phyloP scores from a whole-genome alignment of 2,888 invertebrate species.

The Epinotia ramella region DNA sequence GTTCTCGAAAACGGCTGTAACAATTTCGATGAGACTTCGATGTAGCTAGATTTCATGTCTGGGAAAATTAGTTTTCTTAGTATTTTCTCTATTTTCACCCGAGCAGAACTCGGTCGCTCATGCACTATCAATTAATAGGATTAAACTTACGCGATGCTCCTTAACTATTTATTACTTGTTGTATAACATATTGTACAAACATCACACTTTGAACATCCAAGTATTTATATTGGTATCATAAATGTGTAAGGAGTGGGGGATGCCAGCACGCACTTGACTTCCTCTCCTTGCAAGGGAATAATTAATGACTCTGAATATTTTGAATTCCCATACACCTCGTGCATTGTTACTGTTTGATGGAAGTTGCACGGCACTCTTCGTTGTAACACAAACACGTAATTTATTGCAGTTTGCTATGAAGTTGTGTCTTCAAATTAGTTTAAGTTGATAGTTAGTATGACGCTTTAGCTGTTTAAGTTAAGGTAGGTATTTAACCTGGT shows the following conservation, averaged over 20 bases:
- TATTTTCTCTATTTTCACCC: too few relatives aligned
- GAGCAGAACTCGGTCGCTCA: too few relatives aligned
- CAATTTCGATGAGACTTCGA: too few relatives aligned
- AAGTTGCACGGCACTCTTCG: constrained; percentile 19
- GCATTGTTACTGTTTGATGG: constrained; percentile 54
- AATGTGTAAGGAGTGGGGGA: constrained; percentile 74
- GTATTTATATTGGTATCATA: constrained; percentile 80
- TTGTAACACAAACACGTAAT: constrained; percentile 33
- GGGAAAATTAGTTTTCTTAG: too few relatives aligned
- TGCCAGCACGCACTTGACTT: constrained; percentile 63
- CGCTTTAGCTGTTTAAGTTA: not conserved
- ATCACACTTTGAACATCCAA: constrained; percentile 61
- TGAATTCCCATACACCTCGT: constrained; percentile 67
- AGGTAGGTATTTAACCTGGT: not conserved
- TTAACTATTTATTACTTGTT: not conserved
- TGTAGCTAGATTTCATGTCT: too few relatives aligned
- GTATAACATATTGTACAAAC: constrained; percentile 22
- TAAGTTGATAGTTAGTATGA: not conserved
- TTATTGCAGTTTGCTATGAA: constrained; percentile 35
- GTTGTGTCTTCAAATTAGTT: constrained; percentile 8
- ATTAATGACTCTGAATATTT: constrained; percentile 73
- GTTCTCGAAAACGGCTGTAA: too few relatives aligned
- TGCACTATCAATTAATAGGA: not conserved
- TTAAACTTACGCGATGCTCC: not conserved
- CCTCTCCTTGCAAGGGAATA: constrained; percentile 63